A percentile compares a stretch with the other conserved stretches of the same genome.
Conservation (phyloP, 2,888 invertebrate genomes). For the Pristionchus fissidentatus region DNA sequence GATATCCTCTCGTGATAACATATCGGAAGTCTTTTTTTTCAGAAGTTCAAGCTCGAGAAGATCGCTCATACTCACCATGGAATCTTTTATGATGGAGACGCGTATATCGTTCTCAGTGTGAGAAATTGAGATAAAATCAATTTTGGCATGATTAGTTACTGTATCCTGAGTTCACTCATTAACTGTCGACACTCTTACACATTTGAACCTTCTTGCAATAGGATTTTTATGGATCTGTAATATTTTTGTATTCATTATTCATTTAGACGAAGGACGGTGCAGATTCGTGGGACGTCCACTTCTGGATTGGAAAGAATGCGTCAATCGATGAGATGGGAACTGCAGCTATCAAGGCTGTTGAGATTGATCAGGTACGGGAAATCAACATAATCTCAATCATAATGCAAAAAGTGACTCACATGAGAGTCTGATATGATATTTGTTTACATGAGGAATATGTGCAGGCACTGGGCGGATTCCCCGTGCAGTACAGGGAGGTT, state of each 20-base stretch:
- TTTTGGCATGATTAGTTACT: slow-evolving; percentile 54
- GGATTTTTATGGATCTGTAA: neutral
- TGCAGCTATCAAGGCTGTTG: slow-evolving; percentile 82
- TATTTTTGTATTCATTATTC: neutral
- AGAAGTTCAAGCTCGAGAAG: slow-evolving; percentile 75
- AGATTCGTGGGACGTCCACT: slow-evolving; percentile 85
- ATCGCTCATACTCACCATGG: slow-evolving; percentile 72
- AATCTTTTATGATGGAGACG: slow-evolving; percentile 76
- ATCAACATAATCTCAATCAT: slow-evolving; percentile 74
- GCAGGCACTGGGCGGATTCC: slow-evolving; percentile 86
- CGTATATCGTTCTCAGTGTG: slow-evolving; percentile 80
- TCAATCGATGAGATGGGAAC: slow-evolving; percentile 78
- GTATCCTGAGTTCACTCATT: neutral
- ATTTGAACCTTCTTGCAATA: neutral
- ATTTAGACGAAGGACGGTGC: slow-evolving; percentile 66
- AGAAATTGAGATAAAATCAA: slow-evolving; percentile 73
- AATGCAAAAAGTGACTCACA: neutral
- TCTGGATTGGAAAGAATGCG: slow-evolving; percentile 87
- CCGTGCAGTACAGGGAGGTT: slow-evolving; percentile 87
- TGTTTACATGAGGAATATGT: too few species aligned
- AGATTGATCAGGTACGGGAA: slow-evolving; percentile 85
- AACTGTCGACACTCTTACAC: too few species aligned
- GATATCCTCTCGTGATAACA: too few species aligned
- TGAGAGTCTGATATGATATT: neutral
- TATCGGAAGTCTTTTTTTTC: slow-evolving; percentile 65